Percentiles rank a stretch among this genome's conserved stretches.
phyloP scores from a whole-genome alignment of 2,888 invertebrate species.

The Platycheirus albimanus region DNA sequence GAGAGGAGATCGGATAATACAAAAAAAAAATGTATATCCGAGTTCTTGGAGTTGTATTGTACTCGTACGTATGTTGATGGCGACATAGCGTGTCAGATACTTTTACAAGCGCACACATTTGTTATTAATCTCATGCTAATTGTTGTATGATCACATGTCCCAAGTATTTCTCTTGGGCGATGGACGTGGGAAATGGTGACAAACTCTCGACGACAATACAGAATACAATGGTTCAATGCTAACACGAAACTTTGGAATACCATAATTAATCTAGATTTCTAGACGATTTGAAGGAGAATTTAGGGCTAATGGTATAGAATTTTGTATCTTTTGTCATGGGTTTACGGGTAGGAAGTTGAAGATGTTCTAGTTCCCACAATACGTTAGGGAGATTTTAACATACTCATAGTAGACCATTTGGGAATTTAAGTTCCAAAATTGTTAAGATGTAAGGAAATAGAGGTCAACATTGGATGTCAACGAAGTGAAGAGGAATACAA shows the following conservation, averaged over 20 bases:
- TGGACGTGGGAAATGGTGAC: constrained; percentile 63
- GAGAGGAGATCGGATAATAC: constrained; percentile 34
- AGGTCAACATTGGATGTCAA: too few relatives aligned
- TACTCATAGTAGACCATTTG: too few relatives aligned
- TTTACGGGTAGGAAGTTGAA: not conserved
- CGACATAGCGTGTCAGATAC: constrained; percentile 14
- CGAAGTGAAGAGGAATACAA: too few relatives aligned
- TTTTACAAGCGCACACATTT: constrained; percentile 15
- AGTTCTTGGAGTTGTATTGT: constrained; percentile 53
- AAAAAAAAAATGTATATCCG: constrained; percentile 42
- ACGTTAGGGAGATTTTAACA: too few relatives aligned
- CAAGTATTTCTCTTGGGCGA: constrained; percentile 56
- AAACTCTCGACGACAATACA: too few relatives aligned
- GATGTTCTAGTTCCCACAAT: constrained; percentile 36
- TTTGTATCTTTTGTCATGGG: not conserved
- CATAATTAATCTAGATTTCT: constrained; percentile 33
- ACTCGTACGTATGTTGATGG: too few relatives aligned
- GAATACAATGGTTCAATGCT: constrained; percentile 46
- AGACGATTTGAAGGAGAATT: constrained; percentile 6
- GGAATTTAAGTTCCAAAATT: too few relatives aligned
- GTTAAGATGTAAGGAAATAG: too few relatives aligned
- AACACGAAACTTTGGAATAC: constrained; percentile 31
- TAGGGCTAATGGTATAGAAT: constrained; percentile 8
- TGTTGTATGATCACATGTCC: constrained; percentile 65
- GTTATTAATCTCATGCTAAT: constrained; percentile 64